Base-by-base conservation (phyloP, 2,888 invertebrate genomes). In the Polyploca ridens region DNA sequence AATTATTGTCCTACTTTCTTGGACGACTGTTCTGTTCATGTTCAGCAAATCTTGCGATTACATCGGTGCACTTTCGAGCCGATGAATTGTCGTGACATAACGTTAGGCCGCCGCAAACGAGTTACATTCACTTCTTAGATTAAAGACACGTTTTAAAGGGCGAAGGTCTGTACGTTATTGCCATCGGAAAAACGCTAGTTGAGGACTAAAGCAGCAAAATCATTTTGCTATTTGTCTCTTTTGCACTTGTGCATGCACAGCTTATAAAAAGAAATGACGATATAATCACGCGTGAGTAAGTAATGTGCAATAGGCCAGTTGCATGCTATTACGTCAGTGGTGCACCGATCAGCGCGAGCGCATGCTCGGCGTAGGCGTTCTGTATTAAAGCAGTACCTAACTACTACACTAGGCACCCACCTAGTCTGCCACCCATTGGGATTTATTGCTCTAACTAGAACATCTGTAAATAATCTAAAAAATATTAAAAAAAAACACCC, bases 1-100 rank as follows among this genome's bases (percentile, higher is more conserved):
- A 87, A 88, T 88, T 90, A 87, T 85, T 88, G 91, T 79, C 87
- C 90, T 76, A 91, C 87, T 90, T 91, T 91, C 88, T 82, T 84
- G 76, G 70, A 71, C 69, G 72, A 62, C 44, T 59, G 62, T 62
- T 62, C 41, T 27, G 71, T 64, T 73, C 71, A 76, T 70, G 78
- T 76, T 73, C 71, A 74, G 64, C 67, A 69, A 82, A 81, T 85
- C 83, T 75, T 71, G 68, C 76, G 77, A 85, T 86, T 82, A 83
- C 79, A 82, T 81, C 75, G 77, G 68, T 81, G 82, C 85, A 85
- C 83, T 89, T 86, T 86, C 83, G 71, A 85, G 77, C 74, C 79
- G 77, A 81, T 77, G 75, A 69, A 63, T 69, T 69, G 80, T 81
- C 82, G 82, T 87, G 85, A 87, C 85, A 85, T 87, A 86, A 86